phyloP scores from a whole-genome alignment of 2,888 invertebrate species.

The Laspeyria flexula region DNA sequence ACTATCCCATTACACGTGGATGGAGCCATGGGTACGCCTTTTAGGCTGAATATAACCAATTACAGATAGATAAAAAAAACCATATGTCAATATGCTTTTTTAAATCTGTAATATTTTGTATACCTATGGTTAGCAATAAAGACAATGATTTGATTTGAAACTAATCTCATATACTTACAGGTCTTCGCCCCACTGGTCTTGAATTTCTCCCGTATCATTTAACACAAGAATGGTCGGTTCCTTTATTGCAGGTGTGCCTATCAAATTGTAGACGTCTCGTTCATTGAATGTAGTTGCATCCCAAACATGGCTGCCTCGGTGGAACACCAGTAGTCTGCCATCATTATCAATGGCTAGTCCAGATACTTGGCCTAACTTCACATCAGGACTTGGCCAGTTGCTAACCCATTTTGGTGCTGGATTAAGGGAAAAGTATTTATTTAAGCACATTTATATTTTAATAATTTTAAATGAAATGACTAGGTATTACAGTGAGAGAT shows the following conservation, averaged over 20 bases:
- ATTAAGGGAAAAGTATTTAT: slow-evolving; percentile 5
- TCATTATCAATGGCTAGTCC: slow-evolving; percentile 91
- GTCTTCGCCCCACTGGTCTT: slow-evolving; percentile 89
- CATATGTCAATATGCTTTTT: no score
- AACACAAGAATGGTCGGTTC: slow-evolving; percentile 88
- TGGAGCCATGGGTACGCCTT: no score
- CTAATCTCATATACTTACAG: slow-evolving; percentile 81
- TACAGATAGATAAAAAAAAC: no score
- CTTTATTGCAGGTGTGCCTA: slow-evolving; percentile 86
- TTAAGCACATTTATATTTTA: no score
- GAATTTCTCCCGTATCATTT: slow-evolving; percentile 86
- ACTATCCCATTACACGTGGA: no score
- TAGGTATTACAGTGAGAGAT: no score
- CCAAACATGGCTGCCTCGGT: slow-evolving; percentile 91
- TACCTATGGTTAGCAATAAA: no score
- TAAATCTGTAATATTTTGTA: no score
- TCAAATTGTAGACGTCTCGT: slow-evolving; percentile 84
- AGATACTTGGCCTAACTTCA: slow-evolving; percentile 90
- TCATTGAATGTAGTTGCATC: slow-evolving; percentile 85
- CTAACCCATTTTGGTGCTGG: slow-evolving; percentile 84
- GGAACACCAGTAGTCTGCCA: slow-evolving; percentile 93
- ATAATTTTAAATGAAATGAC: no score
- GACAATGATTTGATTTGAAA: no score
- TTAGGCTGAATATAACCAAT: no score
- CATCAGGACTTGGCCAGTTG: slow-evolving; percentile 84